These are phyloP conservation scores for Mamestra configurata DNA, from an alignment of 1,140 invertebrate species.

Conservation along the genomic window DNA sequence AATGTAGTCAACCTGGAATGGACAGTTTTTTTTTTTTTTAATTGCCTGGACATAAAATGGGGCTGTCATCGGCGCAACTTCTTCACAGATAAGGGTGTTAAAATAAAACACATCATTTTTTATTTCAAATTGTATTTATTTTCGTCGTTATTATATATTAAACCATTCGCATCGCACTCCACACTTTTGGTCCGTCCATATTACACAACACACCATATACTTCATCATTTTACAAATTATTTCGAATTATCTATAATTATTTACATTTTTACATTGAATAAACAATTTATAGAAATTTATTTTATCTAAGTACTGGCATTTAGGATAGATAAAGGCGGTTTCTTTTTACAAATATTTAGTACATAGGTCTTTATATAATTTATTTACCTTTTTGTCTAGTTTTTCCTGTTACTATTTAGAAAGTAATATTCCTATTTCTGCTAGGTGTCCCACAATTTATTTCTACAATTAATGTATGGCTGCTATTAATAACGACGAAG, in stretches of 20 bases:
- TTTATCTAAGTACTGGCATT: slow-evolving; percentile 29
- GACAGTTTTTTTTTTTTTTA: too few relatives aligned
- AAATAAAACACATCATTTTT: slow-evolving; percentile 5
- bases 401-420: too few relatives aligned
- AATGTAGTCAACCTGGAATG: too few relatives aligned
- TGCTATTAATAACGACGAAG: background rate
- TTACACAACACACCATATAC: slow-evolving; percentile 56
- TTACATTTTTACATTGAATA: slow-evolving; percentile 70
- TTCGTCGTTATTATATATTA: slow-evolving; percentile 39
- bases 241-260: slow-evolving; percentile 61
- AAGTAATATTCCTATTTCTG: background rate
- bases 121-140: slow-evolving; percentile 66
- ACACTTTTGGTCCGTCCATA: slow-evolving; percentile 65
- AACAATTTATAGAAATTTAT: slow-evolving; percentile 41
- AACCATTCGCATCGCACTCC: slow-evolving; percentile 55
- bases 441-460: background rate
- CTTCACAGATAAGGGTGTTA: background rate
- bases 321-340: slow-evolving; percentile 5
- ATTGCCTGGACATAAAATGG: too few relatives aligned
- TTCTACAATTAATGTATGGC: background rate
- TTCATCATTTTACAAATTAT: slow-evolving; percentile 55
- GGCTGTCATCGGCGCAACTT: too few relatives aligned
- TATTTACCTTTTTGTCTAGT: too few relatives aligned
- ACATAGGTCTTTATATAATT: background rate
- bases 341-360: background rate